Percentiles rank a stretch among this genome's conserved stretches.
Evolutionary conservation across 2,113 vertebrate species (phyloP).

Genomic region (Lophochroa leadbeateri): DNA sequence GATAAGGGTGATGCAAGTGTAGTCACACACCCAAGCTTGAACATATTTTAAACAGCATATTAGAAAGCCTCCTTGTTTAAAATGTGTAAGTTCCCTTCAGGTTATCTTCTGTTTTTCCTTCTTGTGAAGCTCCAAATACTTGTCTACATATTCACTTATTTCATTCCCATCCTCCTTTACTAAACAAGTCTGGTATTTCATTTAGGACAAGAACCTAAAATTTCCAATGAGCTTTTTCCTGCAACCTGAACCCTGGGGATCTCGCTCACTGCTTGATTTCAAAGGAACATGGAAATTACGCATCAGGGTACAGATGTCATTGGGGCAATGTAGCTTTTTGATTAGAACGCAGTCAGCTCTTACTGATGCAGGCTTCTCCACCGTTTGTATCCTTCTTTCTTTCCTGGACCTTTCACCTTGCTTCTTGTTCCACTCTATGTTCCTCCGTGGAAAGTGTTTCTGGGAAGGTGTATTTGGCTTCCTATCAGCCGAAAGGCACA

Average conservation of each 20-base stretch:
- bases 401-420: neutral
- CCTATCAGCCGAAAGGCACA: neutral
- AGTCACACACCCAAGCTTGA: neutral
- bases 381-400: neutral
- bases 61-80: neutral
- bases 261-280: neutral
- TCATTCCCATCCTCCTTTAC: neutral
- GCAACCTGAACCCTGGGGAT: neutral
- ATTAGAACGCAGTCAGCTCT: neutral
- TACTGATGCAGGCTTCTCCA: neutral
- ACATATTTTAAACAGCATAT: neutral
- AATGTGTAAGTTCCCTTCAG: neutral
- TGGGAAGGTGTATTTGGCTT: neutral
- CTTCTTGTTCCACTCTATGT: neutral
- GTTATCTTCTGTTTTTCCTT: neutral
- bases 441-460: neutral
- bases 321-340: neutral
- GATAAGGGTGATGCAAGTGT: rapidly evolving
- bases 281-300: neutral
- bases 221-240: neutral
- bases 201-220: neutral
- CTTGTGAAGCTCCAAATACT: neutral
- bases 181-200: neutral
- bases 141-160: neutral
- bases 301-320: neutral